Conservation (phyloP, 2,888 invertebrate species). For the Ophioninae sp. region DNA sequence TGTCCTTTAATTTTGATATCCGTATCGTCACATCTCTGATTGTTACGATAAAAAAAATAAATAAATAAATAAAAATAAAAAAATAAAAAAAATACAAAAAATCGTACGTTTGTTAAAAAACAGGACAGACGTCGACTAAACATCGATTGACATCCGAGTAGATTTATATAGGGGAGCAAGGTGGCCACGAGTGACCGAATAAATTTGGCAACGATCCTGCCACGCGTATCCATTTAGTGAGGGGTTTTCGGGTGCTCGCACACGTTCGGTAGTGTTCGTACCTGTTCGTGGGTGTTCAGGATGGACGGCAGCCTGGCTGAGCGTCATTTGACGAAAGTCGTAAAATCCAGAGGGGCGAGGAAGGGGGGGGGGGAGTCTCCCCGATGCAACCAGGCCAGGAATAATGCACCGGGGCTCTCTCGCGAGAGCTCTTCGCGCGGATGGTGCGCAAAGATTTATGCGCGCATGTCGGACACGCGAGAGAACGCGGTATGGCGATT, state of each 20-base stretch:
- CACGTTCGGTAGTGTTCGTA: constrained; percentile 31
- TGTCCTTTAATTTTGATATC: no score
- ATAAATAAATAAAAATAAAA: not conserved
- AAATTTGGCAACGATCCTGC: constrained; percentile 8
- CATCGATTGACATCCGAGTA: constrained; percentile 7
- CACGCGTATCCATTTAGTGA: not conserved
- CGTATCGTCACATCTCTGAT: not conserved
- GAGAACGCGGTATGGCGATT: constrained; percentile 42
- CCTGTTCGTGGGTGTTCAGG: constrained; percentile 38
- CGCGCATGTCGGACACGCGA: constrained; percentile 43
- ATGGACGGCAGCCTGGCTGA: not conserved
- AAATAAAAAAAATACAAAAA: no score
- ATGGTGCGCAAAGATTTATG: constrained; percentile 55
- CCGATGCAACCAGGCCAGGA: constrained; percentile 12
- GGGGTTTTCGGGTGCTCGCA: constrained; percentile 23
- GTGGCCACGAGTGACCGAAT: constrained; percentile 7
- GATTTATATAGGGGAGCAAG: constrained; percentile 2
- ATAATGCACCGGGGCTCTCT: constrained; percentile 57
- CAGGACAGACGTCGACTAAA: not conserved
- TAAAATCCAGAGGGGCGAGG: constrained; percentile 57
- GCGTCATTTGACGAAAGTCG: constrained; percentile 66
- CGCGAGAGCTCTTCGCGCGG: constrained; percentile 46
- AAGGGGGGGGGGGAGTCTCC: constrained; percentile 55
- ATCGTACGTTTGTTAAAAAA: no score
- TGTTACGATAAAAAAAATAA: not conserved